Percentiles rank a stretch among this genome's conserved stretches.
These are phyloP conservation scores for Pachycephala philippinensis DNA, from an alignment of 2,113 vertebrate genomes.

Conservation along the genomic window DNA sequence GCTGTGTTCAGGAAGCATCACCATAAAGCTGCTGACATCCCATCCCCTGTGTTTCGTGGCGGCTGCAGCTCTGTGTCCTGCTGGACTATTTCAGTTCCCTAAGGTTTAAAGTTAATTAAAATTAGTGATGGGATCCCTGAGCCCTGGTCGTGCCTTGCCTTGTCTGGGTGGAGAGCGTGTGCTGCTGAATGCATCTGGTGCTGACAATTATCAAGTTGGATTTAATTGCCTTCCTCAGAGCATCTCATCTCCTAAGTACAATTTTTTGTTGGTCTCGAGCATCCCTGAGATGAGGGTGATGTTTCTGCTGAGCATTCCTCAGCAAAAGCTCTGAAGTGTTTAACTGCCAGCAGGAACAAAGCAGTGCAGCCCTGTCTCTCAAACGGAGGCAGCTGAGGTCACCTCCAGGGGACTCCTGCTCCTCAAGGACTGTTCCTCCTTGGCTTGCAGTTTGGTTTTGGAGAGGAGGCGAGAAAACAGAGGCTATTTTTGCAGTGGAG, in stretches of 20 bases:
- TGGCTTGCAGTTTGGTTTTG: neutral
- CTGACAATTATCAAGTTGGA: neutral
- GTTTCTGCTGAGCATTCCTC: neutral
- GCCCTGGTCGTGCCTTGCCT: neutral
- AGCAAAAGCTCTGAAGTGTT: neutral
- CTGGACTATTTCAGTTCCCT: neutral
- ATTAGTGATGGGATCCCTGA: neutral
- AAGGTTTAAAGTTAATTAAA: slow-evolving; percentile 11
- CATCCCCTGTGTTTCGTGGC: neutral
- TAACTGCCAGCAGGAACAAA: neutral
- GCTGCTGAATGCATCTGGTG: neutral
- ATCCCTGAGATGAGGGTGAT: neutral
- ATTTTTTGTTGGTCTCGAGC: neutral
- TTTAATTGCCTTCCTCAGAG: neutral
- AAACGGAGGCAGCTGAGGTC: neutral
- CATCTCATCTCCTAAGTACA: neutral
- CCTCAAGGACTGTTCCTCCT: neutral
- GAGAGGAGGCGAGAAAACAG: neutral
- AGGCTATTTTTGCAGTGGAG: neutral
- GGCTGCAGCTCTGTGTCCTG: neutral
- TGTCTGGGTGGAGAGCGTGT: neutral
- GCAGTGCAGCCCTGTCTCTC: neutral
- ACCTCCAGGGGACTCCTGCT: neutral
- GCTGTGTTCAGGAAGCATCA: neutral
- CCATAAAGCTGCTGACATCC: neutral